Evolutionary conservation across 2,888 invertebrate genomes (phyloP).

Genomic region (Mycogona germanica): DNA sequence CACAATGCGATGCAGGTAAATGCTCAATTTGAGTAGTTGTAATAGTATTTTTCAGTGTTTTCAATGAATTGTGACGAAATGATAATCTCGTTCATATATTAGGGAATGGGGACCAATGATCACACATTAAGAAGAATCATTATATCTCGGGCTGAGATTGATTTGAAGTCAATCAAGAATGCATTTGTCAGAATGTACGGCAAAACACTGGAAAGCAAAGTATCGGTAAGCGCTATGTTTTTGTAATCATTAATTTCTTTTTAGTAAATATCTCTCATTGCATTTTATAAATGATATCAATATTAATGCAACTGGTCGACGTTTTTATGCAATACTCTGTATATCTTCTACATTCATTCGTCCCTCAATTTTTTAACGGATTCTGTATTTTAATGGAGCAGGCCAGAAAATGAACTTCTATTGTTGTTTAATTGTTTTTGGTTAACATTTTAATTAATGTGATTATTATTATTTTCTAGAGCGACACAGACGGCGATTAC

Average conservation of each 20-base stretch:
- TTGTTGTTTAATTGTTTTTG: too few species aligned
- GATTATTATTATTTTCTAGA: not conserved
- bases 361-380: too few species aligned
- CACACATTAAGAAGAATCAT: slow-evolving; percentile 35
- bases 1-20: slow-evolving; percentile 32
- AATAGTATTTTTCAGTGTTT: not conserved
- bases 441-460: too few species aligned
- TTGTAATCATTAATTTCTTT: too few species aligned
- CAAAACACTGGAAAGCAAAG: slow-evolving; percentile 11
- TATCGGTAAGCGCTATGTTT: slow-evolving; percentile 20
- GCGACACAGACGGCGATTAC: slow-evolving; percentile 14
- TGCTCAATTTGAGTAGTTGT: not conserved
- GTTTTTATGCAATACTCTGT: too few species aligned
- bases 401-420: too few species aligned
- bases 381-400: too few species aligned
- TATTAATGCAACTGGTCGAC: too few species aligned
- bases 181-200: slow-evolving; percentile 17
- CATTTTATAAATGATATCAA: too few species aligned
- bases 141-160: slow-evolving; percentile 19
- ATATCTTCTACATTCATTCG: too few species aligned
- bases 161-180: slow-evolving; percentile 18
- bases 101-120: slow-evolving; percentile 37
- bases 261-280: too few species aligned
- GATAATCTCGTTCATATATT: too few species aligned
- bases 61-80: not conserved